Evolutionary conservation across 1,140 invertebrate species (phyloP).

Genomic region (Pantala flavescens): DNA sequence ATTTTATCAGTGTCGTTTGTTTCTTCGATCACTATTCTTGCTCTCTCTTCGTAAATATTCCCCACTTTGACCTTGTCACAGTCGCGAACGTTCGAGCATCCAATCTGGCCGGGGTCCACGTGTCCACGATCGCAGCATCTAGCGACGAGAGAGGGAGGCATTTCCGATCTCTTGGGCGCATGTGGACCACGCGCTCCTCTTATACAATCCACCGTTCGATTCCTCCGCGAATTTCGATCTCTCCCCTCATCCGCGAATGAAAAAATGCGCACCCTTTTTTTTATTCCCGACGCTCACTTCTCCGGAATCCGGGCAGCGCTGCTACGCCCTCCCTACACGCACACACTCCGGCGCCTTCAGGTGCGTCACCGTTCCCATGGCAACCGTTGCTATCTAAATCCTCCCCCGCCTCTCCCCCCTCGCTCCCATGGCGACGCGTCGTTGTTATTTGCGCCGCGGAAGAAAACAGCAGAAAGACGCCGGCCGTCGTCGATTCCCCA

Average conservation of each 20-base stretch:
- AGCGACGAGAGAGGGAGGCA: too few species aligned
- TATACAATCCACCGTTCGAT: background rate
- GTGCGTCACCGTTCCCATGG: background rate
- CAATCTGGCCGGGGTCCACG: too few species aligned
- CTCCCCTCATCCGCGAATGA: background rate
- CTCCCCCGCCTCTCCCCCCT: background rate
- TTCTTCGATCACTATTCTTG: too few species aligned
- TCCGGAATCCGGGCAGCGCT: background rate
- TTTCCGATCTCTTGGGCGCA: too few species aligned
- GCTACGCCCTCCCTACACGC: background rate
- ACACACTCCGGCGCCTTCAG: background rate
- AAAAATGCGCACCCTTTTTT: background rate
- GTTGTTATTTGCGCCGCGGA: slow-evolving; percentile 7
- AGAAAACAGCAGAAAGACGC: slow-evolving; percentile 8
- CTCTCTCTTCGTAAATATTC: too few species aligned
- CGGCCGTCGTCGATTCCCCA: background rate
- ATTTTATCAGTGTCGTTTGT: too few species aligned
- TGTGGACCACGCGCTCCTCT: background rate
- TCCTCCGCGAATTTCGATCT: background rate
- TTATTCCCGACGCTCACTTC: background rate
- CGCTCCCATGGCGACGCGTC: background rate
- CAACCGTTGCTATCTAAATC: slow-evolving; percentile 4
- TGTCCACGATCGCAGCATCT: too few species aligned
- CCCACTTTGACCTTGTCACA: too few species aligned
- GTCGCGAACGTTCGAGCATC: too few species aligned